Percentiles rank a stretch among this genome's conserved stretches.
Conservation (phyloP, 2,888 invertebrate genomes). For the Linyphia triangularis region DNA sequence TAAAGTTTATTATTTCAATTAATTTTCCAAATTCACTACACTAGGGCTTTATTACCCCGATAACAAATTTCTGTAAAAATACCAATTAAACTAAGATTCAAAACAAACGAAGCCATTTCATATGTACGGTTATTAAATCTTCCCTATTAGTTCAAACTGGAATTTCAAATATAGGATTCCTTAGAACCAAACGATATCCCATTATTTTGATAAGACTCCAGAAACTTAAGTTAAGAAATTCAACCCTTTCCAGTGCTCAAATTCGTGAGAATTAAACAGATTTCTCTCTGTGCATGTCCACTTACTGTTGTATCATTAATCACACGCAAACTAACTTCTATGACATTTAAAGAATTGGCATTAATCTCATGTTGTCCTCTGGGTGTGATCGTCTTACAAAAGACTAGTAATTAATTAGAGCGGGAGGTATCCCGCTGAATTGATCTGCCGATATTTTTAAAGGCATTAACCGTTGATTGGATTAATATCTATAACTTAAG, state of each 20-base stretch:
- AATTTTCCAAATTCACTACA: no score
- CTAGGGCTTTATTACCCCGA: no score
- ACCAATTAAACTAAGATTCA: no score
- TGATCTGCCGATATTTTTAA: conserved; percentile 32
- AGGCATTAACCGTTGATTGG: conserved; percentile 16
- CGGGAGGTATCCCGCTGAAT: background rate
- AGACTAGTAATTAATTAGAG: conserved; percentile 35
- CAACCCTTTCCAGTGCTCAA: background rate
- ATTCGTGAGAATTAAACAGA: background rate
- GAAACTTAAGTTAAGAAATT: background rate
- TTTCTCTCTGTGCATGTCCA: background rate
- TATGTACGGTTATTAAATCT: no score
- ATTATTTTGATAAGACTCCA: background rate
- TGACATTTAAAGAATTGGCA: conserved; percentile 52
- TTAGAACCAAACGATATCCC: background rate
- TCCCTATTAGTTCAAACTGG: no score
- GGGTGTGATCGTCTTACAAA: conserved; percentile 45
- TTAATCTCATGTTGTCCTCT: conserved; percentile 26
- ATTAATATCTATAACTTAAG: conserved; percentile 35
- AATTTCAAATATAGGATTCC: no score
- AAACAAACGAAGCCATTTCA: no score
- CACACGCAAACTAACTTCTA: conserved; percentile 38
- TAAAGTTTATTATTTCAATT: no score
- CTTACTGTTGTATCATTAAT: conserved; percentile 17
- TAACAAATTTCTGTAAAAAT: no score